Evolutionary conservation across 30 jellyfish, hydroid and myxozoan species (phyloP), one percentile per base, ranked within the genome.

Genomic region (Cassiopea andromeda): DNA sequence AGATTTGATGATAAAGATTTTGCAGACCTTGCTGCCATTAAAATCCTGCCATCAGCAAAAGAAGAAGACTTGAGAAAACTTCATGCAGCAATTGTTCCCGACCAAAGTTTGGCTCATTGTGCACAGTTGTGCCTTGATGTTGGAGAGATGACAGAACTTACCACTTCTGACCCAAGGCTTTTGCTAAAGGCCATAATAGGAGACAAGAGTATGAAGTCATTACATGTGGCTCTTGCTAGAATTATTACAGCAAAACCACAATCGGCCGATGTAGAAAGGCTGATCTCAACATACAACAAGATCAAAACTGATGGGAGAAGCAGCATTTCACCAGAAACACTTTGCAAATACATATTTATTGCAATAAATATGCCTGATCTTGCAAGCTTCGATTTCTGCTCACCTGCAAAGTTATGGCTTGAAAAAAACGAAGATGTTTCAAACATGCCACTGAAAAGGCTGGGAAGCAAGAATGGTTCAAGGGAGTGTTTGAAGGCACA

Each of bases 251-350:
- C 74, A 44, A 47, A 49, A 77, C 86, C 86, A 14, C 86, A 77
- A 77, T 49, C 86, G 46, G 86, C 86, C 74, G 73, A 77, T 77
- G 86, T 77, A 46, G 54, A 77, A 46, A 77, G 86, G 74, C 49
- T 77, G 86, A 47, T 77, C 49, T 77, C 86, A 8, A 60, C 66
- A 15, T 80, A 6, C 80, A 80, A 80, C 80, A 60, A 60, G 67
- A 80, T 80, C 75, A 80, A 80, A 80, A 80, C 89, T 13, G 89
- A 60, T 60, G 89, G 89, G 89, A 19, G 79, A 66, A 80, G 89
- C 89, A 80, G 89, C 77, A 80, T 60, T 59, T 17, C 79, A 5
- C 89, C 89, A 44, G 89, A 80, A 80, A 80, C 89, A 60, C 89
- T 59, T 60, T 19, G 89, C 89, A 80, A 59, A 60, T 19, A 44